Conservation (phyloP, 2,888 invertebrate genomes). For the Odontocolon sp. region DNA sequence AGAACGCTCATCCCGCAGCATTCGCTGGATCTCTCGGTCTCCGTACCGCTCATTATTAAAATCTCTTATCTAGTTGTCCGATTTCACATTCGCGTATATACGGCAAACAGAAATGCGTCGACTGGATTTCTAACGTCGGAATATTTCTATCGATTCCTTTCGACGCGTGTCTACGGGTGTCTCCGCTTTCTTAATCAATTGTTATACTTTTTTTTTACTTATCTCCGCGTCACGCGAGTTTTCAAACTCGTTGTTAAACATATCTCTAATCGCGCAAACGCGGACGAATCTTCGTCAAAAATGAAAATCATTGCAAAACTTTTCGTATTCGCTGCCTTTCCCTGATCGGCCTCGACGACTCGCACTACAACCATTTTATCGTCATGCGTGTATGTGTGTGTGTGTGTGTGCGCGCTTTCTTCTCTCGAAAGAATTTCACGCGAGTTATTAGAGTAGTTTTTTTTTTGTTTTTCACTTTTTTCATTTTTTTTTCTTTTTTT, state of each 20-base stretch:
- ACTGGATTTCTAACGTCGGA: constrained; percentile 40
- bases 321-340: constrained; percentile 40
- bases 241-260: constrained; percentile 58
- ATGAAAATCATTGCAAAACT: constrained; percentile 31
- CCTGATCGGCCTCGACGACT: constrained; percentile 21
- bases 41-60: constrained; percentile 26
- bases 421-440: constrained; percentile 50
- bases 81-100: constrained; percentile 28
- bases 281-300: constrained; percentile 42
- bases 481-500: too few species aligned
- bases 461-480: too few species aligned
- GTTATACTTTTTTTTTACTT: not conserved
- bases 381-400: constrained; percentile 52
- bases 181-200: constrained; percentile 27
- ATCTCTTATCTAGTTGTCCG: constrained; percentile 26
- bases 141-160: constrained; percentile 50
- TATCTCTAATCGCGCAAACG: constrained; percentile 41
- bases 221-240: constrained; percentile 51
- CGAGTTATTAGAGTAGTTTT: constrained; percentile 43
- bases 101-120: constrained; percentile 29
- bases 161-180: constrained; percentile 36
- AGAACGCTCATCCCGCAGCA: constrained; percentile 14
- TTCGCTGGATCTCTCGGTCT: constrained; percentile 21
- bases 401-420: constrained; percentile 32
- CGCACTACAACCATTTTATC: constrained; percentile 54